Conservation (phyloP, 1,140 invertebrate species). For the Cryptotermes secundus region DNA sequence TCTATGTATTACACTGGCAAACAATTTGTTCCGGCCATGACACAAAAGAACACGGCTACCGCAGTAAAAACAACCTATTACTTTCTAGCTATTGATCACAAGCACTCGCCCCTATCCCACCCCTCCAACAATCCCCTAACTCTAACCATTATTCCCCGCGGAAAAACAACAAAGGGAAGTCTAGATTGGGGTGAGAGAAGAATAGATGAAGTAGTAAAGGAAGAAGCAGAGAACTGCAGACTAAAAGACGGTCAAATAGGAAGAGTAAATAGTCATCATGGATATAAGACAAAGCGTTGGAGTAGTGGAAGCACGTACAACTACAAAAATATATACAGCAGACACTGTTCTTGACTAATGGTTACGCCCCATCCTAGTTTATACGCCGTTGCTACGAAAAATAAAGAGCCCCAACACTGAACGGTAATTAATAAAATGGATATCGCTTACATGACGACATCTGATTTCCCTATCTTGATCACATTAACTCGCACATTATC, state of each 20-base stretch:
- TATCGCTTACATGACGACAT: too few species aligned
- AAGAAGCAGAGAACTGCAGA: not conserved
- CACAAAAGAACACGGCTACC: constrained; percentile 16
- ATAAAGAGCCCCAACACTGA: not conserved
- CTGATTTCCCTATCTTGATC: not conserved
- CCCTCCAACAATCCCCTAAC: not conserved
- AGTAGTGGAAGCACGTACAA: not conserved
- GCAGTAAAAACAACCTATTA: constrained; percentile 27
- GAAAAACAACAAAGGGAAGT: constrained; percentile 13
- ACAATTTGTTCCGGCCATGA: constrained; percentile 25
- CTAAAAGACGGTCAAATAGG: constrained; percentile 10
- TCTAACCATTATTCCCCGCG: not conserved
- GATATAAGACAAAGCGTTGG: not conserved
- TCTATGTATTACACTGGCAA: constrained; percentile 25
- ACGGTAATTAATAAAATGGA: not conserved
- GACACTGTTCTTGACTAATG: constrained; percentile 11
- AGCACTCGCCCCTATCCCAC: not conserved
- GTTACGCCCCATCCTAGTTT: not conserved
- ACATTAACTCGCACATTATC: not conserved
- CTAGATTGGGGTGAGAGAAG: not conserved
- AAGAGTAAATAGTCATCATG: constrained; percentile 19
- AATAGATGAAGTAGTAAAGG: constrained; percentile 17
- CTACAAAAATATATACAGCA: not conserved
- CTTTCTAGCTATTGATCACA: constrained; percentile 14
- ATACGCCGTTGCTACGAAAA: not conserved